A percentile compares a stretch with the other conserved stretches of the same genome.
Evolutionary conservation across 2,888 invertebrate species (phyloP).

Genomic region (Rutpela maculata): DNA sequence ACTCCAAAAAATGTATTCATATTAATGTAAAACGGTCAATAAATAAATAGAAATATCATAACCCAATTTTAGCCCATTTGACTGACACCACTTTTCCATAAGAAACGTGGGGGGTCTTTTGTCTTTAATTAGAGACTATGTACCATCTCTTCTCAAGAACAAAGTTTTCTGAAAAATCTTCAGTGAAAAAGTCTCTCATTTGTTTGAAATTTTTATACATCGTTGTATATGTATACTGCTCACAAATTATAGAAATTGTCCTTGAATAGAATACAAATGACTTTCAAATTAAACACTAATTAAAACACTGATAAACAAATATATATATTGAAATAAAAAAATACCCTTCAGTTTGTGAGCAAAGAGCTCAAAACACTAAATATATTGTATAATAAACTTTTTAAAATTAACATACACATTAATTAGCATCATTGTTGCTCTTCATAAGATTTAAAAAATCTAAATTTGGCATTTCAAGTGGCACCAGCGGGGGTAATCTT

Average conservation of each 20-base stretch:
- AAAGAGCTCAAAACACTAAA: neutral
- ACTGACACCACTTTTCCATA: too few relatives aligned
- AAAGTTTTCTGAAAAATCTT: too few relatives aligned
- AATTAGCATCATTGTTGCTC: conserved; percentile 47
- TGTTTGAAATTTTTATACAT: too few relatives aligned
- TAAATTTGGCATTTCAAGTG: conserved; percentile 80
- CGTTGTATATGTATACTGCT: too few relatives aligned
- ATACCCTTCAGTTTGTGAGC: neutral
- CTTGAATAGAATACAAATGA: neutral
- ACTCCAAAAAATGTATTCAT: too few relatives aligned
- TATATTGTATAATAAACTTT: neutral
- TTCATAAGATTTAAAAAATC: conserved; percentile 71
- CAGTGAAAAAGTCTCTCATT: too few relatives aligned
- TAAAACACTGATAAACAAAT: neutral
- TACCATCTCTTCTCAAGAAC: too few relatives aligned
- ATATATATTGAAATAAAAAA: neutral
- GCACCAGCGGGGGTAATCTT: conserved; percentile 75
- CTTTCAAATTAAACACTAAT: neutral
- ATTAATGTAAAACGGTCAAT: too few relatives aligned
- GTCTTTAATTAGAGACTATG: too few relatives aligned
- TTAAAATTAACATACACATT: neutral
- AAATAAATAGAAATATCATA: too few relatives aligned
- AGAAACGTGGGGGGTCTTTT: too few relatives aligned
- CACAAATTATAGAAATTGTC: neutral
- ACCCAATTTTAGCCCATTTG: too few relatives aligned